Evolutionary conservation across 1,140 invertebrate species (phyloP).

Genomic region (Tigriopus japonicus): DNA sequence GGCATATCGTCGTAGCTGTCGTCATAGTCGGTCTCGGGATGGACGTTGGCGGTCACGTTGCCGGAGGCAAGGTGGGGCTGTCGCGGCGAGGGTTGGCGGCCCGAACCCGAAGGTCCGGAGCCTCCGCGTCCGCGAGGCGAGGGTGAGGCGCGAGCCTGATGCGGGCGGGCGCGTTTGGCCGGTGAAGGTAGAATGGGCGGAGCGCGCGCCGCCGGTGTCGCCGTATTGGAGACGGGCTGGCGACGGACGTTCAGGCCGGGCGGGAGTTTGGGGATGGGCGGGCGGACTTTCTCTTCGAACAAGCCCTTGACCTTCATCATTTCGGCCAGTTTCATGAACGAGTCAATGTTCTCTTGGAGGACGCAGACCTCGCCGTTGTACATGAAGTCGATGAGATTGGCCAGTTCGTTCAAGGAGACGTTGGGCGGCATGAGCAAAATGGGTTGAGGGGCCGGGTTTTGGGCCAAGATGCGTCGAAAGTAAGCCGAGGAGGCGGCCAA

Average conservation of each 20-base stretch:
- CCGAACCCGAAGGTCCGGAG: no score
- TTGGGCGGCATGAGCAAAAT: neutral
- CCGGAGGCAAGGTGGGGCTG: neutral
- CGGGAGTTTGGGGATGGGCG: neutral
- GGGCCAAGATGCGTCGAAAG: slow-evolving; percentile 19
- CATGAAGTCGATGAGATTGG: slow-evolving; percentile 3
- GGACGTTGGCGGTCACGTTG: neutral
- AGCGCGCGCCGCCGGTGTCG: neutral
- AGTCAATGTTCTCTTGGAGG: neutral
- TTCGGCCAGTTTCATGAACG: slow-evolving; percentile 7
- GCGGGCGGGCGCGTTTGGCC: neutral
- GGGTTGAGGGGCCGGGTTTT: neutral
- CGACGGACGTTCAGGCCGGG: neutral
- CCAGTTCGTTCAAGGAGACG: neutral
- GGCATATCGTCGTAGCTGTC: neutral
- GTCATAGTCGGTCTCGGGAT: neutral
- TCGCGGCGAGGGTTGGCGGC: no score
- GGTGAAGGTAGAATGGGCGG: neutral
- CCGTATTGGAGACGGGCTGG: neutral
- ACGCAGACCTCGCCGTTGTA: slow-evolving; percentile 12
- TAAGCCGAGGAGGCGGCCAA: slow-evolving; percentile 27
- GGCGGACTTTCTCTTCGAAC: neutral
- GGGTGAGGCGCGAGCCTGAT: neutral
- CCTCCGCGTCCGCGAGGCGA: no score
- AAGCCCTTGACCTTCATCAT: slow-evolving; percentile 7